These are phyloP conservation scores for Lepidurus arcticus DNA, from an alignment of 1,140 invertebrate species.

Conservation along the genomic window DNA sequence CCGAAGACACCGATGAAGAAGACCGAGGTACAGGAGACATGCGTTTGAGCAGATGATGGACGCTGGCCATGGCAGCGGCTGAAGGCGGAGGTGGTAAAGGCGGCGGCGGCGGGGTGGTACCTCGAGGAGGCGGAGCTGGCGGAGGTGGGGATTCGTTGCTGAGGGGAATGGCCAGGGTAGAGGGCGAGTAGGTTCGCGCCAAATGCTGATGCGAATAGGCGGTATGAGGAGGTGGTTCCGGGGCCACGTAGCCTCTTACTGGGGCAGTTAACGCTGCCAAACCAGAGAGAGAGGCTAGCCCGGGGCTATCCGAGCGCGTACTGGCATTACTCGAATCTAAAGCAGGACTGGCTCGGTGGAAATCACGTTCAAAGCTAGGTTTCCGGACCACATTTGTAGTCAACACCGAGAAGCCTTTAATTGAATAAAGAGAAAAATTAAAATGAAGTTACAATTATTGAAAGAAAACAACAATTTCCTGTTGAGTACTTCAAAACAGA, in stretches of 20 bases:
- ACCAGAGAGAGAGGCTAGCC: constrained; percentile 42
- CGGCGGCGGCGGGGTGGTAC: constrained; percentile 36
- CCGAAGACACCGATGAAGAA: constrained; percentile 31
- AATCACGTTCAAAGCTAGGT: constrained; percentile 74
- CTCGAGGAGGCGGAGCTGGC: constrained; percentile 54
- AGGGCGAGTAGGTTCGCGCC: neutral
- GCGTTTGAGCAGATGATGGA: constrained; percentile 75
- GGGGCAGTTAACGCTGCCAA: constrained; percentile 16
- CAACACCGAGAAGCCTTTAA: constrained; percentile 49
- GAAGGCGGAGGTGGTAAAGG: constrained; percentile 39
- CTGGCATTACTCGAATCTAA: constrained; percentile 73
- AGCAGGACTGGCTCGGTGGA: constrained; percentile 73
- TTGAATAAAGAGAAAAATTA: constrained; percentile 22
- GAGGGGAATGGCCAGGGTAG: constrained; percentile 30
- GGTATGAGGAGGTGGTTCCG: constrained; percentile 31
- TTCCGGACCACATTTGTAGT: constrained; percentile 74
- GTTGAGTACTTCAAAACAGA: neutral
- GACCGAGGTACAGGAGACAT: constrained; percentile 67
- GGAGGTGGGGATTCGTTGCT: constrained; percentile 59
- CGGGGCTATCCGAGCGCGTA: constrained; percentile 79
- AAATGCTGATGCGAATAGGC: constrained; percentile 16
- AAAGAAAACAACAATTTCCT: neutral
- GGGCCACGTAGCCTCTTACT: constrained; percentile 33
- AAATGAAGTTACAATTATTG: constrained; percentile 2
- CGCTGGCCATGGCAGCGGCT: constrained; percentile 51